Percentiles rank a stretch among this genome's conserved stretches.
phyloP scores from a whole-genome alignment of 2,888 invertebrate species.

The Zele albiditarsus region DNA sequence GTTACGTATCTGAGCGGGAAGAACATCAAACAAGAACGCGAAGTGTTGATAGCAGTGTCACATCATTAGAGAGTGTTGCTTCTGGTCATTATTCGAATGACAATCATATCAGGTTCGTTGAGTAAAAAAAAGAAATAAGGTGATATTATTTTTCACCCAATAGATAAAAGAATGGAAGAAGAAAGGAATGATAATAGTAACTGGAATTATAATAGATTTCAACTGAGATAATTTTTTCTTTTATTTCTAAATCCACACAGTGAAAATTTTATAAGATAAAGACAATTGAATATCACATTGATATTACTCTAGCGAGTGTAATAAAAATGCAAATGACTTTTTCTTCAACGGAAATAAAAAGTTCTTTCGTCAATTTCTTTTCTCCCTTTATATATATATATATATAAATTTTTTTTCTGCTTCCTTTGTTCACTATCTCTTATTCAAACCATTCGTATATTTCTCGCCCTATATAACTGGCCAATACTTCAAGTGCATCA shows the following conservation, averaged over 20 bases:
- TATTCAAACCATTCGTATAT: constrained; percentile 8
- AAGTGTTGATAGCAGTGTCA: constrained; percentile 60
- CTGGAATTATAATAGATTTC: neutral
- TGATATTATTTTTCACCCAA: neutral
- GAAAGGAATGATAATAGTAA: neutral
- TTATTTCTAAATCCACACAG: neutral
- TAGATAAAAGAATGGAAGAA: neutral
- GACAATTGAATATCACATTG: constrained; percentile 24
- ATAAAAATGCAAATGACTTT: constrained; percentile 34
- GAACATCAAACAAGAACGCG: constrained; percentile 61
- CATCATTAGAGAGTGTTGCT: constrained; percentile 54
- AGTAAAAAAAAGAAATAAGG: neutral
- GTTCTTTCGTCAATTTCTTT: constrained; percentile 18
- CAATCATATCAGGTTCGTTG: constrained; percentile 55
- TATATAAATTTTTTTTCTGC: neutral
- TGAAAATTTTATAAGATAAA: neutral
- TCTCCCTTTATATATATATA: neutral
- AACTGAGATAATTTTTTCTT: neutral
- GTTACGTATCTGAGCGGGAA: constrained; percentile 55
- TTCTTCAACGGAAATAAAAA: constrained; percentile 15
- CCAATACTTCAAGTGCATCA: constrained; percentile 9
- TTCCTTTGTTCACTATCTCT: constrained; percentile 21
- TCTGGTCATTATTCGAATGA: constrained; percentile 61
- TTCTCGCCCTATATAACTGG: neutral
- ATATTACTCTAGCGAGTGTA: constrained; percentile 19